phyloP scores from a whole-genome alignment of 1,140 invertebrate genomes.

The Nymphalis io region DNA sequence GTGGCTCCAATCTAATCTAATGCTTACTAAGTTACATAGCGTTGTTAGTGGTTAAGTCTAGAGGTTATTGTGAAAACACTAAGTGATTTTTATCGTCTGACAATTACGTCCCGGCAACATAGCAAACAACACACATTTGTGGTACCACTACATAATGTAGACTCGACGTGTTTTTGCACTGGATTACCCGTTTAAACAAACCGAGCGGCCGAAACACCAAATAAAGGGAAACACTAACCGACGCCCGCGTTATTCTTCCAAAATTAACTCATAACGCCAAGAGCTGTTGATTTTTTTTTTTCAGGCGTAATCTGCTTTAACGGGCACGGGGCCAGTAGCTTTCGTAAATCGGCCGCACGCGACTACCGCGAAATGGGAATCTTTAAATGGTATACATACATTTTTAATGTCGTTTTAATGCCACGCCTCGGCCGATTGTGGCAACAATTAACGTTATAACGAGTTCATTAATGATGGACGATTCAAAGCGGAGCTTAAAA shows the following conservation, averaged over 20 bases:
- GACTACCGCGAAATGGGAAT: constrained; percentile 74
- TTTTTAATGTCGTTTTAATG: constrained; percentile 77
- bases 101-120: constrained; percentile 45
- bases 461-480: constrained; percentile 75
- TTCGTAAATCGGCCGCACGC: constrained; percentile 73
- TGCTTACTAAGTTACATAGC: constrained; percentile 28
- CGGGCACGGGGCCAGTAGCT: constrained; percentile 75
- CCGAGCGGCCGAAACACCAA: constrained; percentile 68
- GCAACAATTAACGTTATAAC: constrained; percentile 76
- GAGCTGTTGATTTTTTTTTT: constrained; percentile 74
- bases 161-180: constrained; percentile 65
- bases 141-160: constrained; percentile 60
- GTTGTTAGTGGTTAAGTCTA: constrained; percentile 44
- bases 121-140: constrained; percentile 57
- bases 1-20: constrained; percentile 32
- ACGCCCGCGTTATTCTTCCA: constrained; percentile 75
- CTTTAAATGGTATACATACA: constrained; percentile 77
- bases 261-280: constrained; percentile 80
- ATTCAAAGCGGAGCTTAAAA: constrained; percentile 59
- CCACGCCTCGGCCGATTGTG: constrained; percentile 68
- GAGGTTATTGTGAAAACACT: constrained; percentile 49
- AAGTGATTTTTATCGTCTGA: constrained; percentile 68
- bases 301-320: constrained; percentile 75
- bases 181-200: constrained; percentile 78
- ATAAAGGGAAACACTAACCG: constrained; percentile 77